Evolutionary conservation across 2,113 vertebrate genomes (phyloP).

Genomic region (Ophthalmolycus amberensis): DNA sequence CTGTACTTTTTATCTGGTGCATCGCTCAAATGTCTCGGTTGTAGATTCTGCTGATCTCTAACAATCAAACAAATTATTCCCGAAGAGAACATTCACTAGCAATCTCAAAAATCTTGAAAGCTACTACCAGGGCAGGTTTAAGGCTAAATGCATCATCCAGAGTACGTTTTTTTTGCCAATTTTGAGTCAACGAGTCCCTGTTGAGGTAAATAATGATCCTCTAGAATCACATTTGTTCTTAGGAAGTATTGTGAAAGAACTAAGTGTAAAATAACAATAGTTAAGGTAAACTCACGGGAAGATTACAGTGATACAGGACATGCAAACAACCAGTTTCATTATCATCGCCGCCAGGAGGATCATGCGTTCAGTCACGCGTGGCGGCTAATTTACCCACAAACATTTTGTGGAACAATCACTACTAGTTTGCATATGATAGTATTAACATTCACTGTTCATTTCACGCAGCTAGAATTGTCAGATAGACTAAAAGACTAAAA

Average conservation of each 20-base stretch:
- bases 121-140: background rate
- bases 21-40: background rate
- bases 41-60: background rate
- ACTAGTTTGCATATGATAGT: background rate
- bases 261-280: background rate
- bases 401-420: background rate
- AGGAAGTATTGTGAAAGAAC: background rate
- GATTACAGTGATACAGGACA: background rate
- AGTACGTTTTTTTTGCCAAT: background rate
- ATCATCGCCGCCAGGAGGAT: background rate
- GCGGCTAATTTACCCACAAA: background rate
- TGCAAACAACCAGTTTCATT: background rate
- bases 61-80: background rate
- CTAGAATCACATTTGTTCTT: background rate
- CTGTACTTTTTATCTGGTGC: slow-evolving; percentile 1
- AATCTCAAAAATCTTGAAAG: background rate
- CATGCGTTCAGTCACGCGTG: background rate
- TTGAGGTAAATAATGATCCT: background rate
- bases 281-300: background rate
- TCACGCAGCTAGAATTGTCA: background rate
- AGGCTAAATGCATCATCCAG: background rate
- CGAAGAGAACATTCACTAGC: background rate
- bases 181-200: background rate
- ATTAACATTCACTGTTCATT: background rate
- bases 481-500: background rate